Base-by-base conservation (phyloP, 92 coral and sea anemone genomes). In the Parazoanthus atlanticus region DNA sequence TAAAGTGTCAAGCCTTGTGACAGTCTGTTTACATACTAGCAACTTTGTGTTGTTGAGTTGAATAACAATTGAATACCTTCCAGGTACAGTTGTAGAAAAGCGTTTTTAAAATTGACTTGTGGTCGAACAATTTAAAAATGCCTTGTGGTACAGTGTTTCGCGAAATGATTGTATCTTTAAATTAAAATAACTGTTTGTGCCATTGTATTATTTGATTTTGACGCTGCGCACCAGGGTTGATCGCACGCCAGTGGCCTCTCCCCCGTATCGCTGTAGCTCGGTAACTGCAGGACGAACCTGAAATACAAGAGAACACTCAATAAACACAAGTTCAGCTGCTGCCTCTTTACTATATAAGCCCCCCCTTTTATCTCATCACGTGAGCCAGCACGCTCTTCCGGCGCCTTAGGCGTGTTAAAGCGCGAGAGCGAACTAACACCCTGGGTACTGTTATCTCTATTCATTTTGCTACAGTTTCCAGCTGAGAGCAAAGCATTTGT, bases 231-330 rank as follows among this genome's bases (percentile, higher is more conserved):
- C 92, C 58, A 97, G 93, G 49, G 90, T 89, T 47, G 97, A 91
- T 52, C 94, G 93, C 33, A 97, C 94, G 49, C 99, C 99, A 10
- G 99, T 92, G 33, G 79, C 82, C 86, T 97, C 99, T 29, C 99
- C 99, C 26, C 93, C 99, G 89, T 97, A 97, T 29, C 99, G 99
- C 83, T 81, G 93, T 36, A 80, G 85, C 86, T 97, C 99, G 73
- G 92, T 97, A 52, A 92, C 91, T 23, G 94, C 99, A 1, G 98
- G 97, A 73, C 92, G 93, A 64, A 95, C 96, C 99, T 97, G 82
- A 47, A 46, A 76, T 84, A 58, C 16, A 88, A 85, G 40, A 72
- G 40, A 13, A 54, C 66, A 74, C 13, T 58, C 64, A 38, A 84
- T 43, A 36, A 84, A 13, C 31, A 72, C 70, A 29, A 9, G 34